These are phyloP conservation scores for Harpalus rubripes DNA, from an alignment of 2,888 invertebrate genomes.

Conservation along the genomic window DNA sequence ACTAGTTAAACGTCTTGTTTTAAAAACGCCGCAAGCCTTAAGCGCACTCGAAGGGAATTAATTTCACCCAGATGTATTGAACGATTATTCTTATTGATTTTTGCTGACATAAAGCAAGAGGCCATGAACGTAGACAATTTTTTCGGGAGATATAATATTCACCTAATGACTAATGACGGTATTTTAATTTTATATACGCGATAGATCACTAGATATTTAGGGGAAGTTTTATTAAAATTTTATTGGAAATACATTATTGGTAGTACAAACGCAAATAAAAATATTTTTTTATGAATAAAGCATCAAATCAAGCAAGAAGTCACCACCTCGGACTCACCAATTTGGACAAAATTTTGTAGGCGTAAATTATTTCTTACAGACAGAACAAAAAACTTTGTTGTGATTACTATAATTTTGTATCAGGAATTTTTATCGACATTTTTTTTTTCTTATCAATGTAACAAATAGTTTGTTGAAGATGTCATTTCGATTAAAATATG, in stretches of 20 bases:
- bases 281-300: too few species aligned
- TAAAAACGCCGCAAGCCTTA: slow-evolving; percentile 23
- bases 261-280: not conserved
- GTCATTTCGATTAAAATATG: too few species aligned
- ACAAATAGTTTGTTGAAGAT: too few species aligned
- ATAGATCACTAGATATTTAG: not conserved
- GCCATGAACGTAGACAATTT: slow-evolving; percentile 12
- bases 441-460: too few species aligned
- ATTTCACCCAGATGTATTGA: slow-evolving; percentile 14
- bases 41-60: not conserved
- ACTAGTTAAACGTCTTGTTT: slow-evolving; percentile 27
- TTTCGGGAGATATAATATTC: slow-evolving; percentile 32
- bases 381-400: too few species aligned
- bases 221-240: not conserved
- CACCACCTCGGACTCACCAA: too few species aligned
- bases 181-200: slow-evolving; percentile 15
- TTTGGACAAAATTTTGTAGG: too few species aligned
- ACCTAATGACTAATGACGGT: slow-evolving; percentile 22
- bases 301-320: too few species aligned
- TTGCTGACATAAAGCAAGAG: slow-evolving; percentile 23
- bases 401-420: too few species aligned
- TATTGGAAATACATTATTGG: not conserved
- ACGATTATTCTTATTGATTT: slow-evolving; percentile 46
- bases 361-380: too few species aligned
- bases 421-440: too few species aligned